phyloP scores from a whole-genome alignment of 2,113 vertebrate genomes.

The Barnardius zonarius region DNA sequence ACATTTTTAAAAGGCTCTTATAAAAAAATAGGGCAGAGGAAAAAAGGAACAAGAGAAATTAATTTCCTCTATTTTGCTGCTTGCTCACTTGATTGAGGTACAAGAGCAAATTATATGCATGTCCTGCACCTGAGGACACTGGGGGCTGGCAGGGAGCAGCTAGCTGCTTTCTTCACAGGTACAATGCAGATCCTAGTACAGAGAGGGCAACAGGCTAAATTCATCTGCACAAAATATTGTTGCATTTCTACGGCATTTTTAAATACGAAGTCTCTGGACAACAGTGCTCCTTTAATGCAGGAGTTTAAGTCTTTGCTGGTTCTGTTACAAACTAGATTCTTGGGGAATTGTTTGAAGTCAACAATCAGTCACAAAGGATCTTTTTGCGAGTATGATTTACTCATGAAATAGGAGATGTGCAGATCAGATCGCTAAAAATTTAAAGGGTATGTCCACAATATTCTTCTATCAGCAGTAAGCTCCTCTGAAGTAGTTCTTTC shows the following conservation, averaged over 20 bases:
- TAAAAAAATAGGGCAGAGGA: slow-evolving; percentile 63
- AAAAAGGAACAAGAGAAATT: slow-evolving; percentile 52
- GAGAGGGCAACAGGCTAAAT: not conserved
- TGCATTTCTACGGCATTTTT: not conserved
- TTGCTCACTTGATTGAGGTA: slow-evolving; percentile 61
- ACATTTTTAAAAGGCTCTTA: slow-evolving; percentile 77
- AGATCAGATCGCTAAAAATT: not conserved
- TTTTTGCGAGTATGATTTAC: not conserved
- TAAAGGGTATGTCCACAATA: not conserved
- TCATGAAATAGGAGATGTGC: not conserved
- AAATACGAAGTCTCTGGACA: not conserved
- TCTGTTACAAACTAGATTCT: not conserved
- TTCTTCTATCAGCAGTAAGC: not conserved
- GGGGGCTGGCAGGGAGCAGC: not conserved
- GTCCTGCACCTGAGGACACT: slow-evolving; percentile 73
- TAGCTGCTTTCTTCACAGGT: not conserved
- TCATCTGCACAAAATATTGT: not conserved
- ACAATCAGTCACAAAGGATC: not conserved
- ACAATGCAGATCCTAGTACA: not conserved
- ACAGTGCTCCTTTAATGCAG: not conserved
- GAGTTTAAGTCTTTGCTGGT: not conserved
- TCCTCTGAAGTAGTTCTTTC: not conserved
- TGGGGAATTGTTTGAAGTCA: not conserved
- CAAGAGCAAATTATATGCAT: slow-evolving; percentile 50
- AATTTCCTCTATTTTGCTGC: slow-evolving; percentile 76